Evolutionary conservation across 2,113 vertebrate species (phyloP).

Genomic region (Chaetodon auriga): DNA sequence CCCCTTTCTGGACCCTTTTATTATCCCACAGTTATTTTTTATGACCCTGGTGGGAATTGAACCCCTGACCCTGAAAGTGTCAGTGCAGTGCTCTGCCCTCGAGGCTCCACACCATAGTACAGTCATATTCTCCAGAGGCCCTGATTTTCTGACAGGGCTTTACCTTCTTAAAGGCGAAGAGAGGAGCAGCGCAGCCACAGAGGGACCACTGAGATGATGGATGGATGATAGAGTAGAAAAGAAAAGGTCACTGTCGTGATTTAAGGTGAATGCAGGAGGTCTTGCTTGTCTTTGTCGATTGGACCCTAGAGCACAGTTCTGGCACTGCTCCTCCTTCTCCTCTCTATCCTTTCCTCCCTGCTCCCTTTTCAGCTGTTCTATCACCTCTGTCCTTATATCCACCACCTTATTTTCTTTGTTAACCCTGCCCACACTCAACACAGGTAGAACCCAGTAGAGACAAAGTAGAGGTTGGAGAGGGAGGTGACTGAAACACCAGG

Average conservation of each 20-base stretch:
- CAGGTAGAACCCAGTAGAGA: neutral
- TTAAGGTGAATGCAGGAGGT: constrained; percentile 67
- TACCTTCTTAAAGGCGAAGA: constrained; percentile 50
- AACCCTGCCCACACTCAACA: constrained; percentile 8
- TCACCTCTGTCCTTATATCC: neutral
- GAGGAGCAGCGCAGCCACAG: constrained; percentile 27
- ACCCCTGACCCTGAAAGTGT: constrained; percentile 29
- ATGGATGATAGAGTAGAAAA: constrained; percentile 73
- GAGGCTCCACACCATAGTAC: neutral
- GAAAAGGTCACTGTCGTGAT: constrained; percentile 75
- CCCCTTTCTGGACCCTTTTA: neutral
- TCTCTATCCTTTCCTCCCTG: neutral
- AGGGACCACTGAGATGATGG: constrained; percentile 64
- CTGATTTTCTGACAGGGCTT: constrained; percentile 33
- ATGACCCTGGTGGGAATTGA: neutral
- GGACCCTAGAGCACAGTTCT: constrained; percentile 57
- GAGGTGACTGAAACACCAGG: neutral
- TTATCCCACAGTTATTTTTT: constrained; percentile 9
- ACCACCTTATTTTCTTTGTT: neutral
- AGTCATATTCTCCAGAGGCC: constrained; percentile 23
- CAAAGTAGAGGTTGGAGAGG: constrained; percentile 14
- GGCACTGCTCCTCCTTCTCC: constrained; percentile 23
- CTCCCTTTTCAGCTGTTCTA: neutral
- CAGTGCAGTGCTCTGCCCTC: neutral
- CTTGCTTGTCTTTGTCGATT: constrained; percentile 75